Evolutionary conservation across 2,113 vertebrate species (phyloP).

Genomic region (Scopus umbretta): DNA sequence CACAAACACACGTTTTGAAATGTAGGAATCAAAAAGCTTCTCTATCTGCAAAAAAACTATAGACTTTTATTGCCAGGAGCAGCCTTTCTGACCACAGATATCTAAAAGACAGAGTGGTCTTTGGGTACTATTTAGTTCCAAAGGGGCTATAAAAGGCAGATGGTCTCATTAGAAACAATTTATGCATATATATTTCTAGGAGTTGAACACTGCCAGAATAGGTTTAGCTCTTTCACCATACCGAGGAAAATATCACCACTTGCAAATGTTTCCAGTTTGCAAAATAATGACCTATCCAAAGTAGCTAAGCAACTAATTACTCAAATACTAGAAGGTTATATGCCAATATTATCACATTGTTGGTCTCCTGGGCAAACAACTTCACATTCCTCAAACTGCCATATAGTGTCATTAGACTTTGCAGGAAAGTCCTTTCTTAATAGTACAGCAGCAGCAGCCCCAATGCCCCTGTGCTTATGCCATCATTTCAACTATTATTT

Average conservation of each 20-base stretch:
- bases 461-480: conserved; percentile 62
- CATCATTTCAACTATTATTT: conserved; percentile 74
- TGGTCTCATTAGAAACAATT: conserved; percentile 86
- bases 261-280: conserved; percentile 81
- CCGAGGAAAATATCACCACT: conserved; percentile 77
- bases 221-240: conserved; percentile 76
- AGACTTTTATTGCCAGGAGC: conserved; percentile 10
- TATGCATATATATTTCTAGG: conserved; percentile 84
- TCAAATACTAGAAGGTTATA: conserved; percentile 78
- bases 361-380: conserved; percentile 68
- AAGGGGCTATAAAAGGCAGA: conserved; percentile 83
- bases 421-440: conserved; percentile 56
- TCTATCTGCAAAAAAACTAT: neutral
- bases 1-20: neutral
- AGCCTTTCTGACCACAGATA: conserved; percentile 72
- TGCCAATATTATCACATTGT: conserved; percentile 76
- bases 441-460: conserved; percentile 20
- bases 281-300: conserved; percentile 81
- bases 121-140: conserved; percentile 78
- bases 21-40: conserved; percentile 18
- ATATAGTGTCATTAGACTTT: conserved; percentile 60
- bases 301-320: conserved; percentile 81
- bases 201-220: conserved; percentile 76
- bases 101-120: conserved; percentile 80
- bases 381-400: conserved; percentile 70